Conservation (phyloP, 2,113 vertebrate species). For the Daboia siamensis region DNA sequence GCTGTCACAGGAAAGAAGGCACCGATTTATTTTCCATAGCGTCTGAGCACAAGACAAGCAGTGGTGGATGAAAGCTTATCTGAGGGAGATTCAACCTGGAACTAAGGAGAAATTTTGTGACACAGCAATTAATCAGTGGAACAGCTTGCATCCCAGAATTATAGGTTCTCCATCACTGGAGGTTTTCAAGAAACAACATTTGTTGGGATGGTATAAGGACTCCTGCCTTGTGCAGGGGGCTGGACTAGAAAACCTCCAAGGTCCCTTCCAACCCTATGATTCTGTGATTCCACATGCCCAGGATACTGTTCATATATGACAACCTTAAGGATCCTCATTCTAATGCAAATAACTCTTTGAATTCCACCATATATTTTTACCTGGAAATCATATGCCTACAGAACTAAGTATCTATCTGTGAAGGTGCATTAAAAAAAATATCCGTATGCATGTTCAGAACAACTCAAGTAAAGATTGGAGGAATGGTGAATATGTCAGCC, state of each 20-base stretch:
- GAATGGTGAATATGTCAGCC: neutral
- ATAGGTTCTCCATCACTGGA: neutral
- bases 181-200: neutral
- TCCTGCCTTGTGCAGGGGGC: neutral
- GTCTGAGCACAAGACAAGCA: neutral
- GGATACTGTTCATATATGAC: neutral
- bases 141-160: neutral
- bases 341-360: neutral
- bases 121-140: neutral
- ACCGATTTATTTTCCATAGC: neutral
- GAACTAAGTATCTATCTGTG: neutral
- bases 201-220: neutral
- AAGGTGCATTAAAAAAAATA: neutral
- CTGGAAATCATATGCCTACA: neutral
- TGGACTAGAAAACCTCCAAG: neutral
- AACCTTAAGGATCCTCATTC: neutral
- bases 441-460: neutral
- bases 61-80: neutral
- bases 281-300: neutral
- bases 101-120: neutral
- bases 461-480: neutral
- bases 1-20: neutral
- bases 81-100: neutral
- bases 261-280: neutral
- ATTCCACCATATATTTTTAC: neutral